Evolutionary conservation across 2,888 invertebrate species (phyloP), one percentile per base, ranked within the genome.

Genomic region (Orchestes rusci): DNA sequence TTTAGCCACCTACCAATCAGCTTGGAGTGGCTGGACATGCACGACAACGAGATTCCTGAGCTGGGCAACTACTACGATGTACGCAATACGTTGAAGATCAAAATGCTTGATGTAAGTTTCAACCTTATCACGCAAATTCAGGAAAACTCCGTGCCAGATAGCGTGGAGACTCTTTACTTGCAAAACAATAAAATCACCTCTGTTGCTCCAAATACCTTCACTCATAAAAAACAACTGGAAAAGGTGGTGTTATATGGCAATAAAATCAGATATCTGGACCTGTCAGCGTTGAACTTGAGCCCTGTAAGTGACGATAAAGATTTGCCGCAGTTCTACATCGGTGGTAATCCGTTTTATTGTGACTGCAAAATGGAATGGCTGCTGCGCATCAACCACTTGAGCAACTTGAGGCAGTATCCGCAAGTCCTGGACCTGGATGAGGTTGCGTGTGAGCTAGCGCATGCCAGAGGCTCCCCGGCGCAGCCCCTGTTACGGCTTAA

Each of bases 301-400:
- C 70, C 77, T 42, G 76, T 82, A 42, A 72, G 77, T 2, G 76
- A 76, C 53, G 77, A 80, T 57, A 77, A 74, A 66, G 80, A 83
- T 61, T 69, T 84, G 56, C 85, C 87, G 12, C 79, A 82, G 63
- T 85, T 89, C 68, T 84, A 81, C 65, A 78, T 89, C 54, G 84
- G 84, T 36, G 80, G 80, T 59, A 90, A 90, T 73, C 88, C 88
- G 48, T 82, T 89, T 65, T 75, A 80, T 57, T 91, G 90, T 67
- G 84, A 88, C 68, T 90, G 90, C 68, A 81, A 80, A 58, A 84
- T 89, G 84, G 88, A 88, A 69, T 91, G 89, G 88, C 66, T 89
- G 58, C 79, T 84, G 59, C 73, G 82, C 64, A 80, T 86, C 66
- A 84, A 85, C 72, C 83, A 83, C 70, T 71, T 84, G 64, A 79